Conservation (phyloP, 2,888 invertebrate species). For the Teinopalpus imperialis region DNA sequence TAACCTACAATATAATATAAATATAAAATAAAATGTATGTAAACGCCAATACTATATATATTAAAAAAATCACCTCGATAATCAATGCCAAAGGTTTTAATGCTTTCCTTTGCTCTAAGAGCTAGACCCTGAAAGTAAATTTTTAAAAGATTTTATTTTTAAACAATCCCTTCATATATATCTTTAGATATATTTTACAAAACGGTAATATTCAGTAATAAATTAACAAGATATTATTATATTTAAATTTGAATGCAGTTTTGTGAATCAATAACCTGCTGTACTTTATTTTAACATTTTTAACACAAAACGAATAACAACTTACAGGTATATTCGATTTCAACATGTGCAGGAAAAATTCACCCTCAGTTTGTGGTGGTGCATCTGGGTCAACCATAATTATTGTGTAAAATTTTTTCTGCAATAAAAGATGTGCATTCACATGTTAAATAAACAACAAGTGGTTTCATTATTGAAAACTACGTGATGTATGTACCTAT, state of each 20-base stretch:
- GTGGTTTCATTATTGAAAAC: too few relatives aligned
- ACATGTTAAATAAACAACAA: too few relatives aligned
- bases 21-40: neutral
- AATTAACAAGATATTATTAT: too few relatives aligned
- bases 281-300: too few relatives aligned
- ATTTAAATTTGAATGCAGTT: too few relatives aligned
- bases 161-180: too few relatives aligned
- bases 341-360: constrained; percentile 74
- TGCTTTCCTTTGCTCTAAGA: constrained; percentile 60
- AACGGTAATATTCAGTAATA: too few relatives aligned
- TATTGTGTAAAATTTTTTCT: constrained; percentile 76
- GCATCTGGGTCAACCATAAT: constrained; percentile 76
- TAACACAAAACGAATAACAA: too few relatives aligned
- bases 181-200: too few relatives aligned
- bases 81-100: constrained; percentile 67
- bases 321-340: constrained; percentile 77
- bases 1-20: constrained; percentile 51
- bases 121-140: constrained; percentile 59
- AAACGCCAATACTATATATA: neutral
- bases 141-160: too few relatives aligned
- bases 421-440: constrained; percentile 34
- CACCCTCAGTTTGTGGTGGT: constrained; percentile 64
- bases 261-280: too few relatives aligned
- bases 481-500: too few relatives aligned
- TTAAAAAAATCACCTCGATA: constrained; percentile 65